Percentiles rank a stretch among this genome's conserved stretches.
Evolutionary conservation across 2,797 vertebrate genomes (phyloP).

Genomic region (Sparus aurata): DNA sequence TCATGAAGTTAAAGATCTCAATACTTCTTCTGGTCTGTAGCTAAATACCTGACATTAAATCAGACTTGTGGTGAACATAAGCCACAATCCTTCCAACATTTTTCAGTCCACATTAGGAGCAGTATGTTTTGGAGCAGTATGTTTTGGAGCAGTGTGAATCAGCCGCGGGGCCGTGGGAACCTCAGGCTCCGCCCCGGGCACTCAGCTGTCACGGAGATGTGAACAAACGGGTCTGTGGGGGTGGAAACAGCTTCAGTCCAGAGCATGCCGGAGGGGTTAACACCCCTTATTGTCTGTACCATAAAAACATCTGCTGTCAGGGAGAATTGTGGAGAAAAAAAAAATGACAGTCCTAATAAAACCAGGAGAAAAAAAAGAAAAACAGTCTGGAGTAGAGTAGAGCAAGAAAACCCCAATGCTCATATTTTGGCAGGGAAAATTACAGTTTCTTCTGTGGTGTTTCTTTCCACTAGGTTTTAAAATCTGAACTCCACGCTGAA

Average conservation of each 20-base stretch:
- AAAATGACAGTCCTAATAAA: slow-evolving; percentile 31
- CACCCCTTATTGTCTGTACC: slow-evolving; percentile 43
- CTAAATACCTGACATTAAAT: not conserved
- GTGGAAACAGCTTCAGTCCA: slow-evolving; percentile 13
- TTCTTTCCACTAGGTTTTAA: slow-evolving; percentile 46
- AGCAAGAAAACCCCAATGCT: not conserved
- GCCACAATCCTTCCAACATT: not conserved
- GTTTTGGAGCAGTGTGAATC: not conserved
- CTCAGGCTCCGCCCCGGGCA: slow-evolving; percentile 23
- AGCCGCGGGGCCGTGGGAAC: slow-evolving; percentile 65
- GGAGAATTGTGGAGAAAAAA: slow-evolving; percentile 13
- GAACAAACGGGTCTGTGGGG: slow-evolving; percentile 66
- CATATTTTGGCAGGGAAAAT: slow-evolving; percentile 25
- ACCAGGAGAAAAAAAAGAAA: not conserved
- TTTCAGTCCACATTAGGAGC: no score
- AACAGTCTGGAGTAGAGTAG: not conserved
- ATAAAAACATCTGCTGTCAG: slow-evolving; percentile 51
- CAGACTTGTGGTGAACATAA: not conserved
- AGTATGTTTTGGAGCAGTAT: no score
- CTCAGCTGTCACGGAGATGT: slow-evolving; percentile 70
- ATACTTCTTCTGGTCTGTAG: not conserved
- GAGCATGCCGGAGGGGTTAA: slow-evolving; percentile 17
- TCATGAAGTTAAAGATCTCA: not conserved
- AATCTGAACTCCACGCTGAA: slow-evolving; percentile 41
- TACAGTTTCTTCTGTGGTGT: slow-evolving; percentile 22